Evolutionary conservation across 2,113 vertebrate genomes (phyloP).

Genomic region (Coptodon rendalli): DNA sequence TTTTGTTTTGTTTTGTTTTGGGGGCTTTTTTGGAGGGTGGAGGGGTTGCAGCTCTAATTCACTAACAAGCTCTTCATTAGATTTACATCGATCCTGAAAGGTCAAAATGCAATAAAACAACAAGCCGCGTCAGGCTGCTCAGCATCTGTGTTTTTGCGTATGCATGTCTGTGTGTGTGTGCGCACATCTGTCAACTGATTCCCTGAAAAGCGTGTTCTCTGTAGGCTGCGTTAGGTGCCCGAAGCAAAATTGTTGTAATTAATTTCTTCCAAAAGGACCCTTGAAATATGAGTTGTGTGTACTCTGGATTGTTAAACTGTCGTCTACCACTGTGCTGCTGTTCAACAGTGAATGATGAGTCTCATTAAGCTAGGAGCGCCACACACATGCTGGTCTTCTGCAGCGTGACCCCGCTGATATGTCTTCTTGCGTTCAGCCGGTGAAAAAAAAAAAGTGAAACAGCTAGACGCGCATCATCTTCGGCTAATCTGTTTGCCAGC

Average conservation of each 20-base stretch:
- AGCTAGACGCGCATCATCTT: not conserved
- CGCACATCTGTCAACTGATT: not conserved
- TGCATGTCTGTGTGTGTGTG: not conserved
- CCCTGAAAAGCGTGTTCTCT: not conserved
- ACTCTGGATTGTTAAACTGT: slow-evolving; percentile 1
- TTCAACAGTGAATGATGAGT: slow-evolving; percentile 18
- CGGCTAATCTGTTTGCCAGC: slow-evolving; percentile 5
- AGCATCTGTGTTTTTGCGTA: not conserved
- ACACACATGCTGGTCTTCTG: not conserved
- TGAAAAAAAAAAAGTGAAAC: slow-evolving; percentile 10
- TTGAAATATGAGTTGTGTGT: not conserved
- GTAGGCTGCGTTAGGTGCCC: not conserved
- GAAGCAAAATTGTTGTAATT: not conserved
- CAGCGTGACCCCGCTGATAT: not conserved
- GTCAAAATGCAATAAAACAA: slow-evolving; percentile 32
- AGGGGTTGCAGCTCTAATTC: not conserved
- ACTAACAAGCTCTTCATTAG: slow-evolving; percentile 42
- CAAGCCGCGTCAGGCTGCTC: slow-evolving; percentile 19
- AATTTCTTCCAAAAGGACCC: slow-evolving; percentile 18
- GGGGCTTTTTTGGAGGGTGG: not conserved
- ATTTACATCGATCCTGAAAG: slow-evolving; percentile 21
- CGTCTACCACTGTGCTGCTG: not conserved
- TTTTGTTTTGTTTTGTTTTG: not conserved
- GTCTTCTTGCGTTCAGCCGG: not conserved
- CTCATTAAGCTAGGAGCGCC: not conserved